Base-by-base conservation (phyloP, 2,888 invertebrate species). In the Thalpophila matura region DNA sequence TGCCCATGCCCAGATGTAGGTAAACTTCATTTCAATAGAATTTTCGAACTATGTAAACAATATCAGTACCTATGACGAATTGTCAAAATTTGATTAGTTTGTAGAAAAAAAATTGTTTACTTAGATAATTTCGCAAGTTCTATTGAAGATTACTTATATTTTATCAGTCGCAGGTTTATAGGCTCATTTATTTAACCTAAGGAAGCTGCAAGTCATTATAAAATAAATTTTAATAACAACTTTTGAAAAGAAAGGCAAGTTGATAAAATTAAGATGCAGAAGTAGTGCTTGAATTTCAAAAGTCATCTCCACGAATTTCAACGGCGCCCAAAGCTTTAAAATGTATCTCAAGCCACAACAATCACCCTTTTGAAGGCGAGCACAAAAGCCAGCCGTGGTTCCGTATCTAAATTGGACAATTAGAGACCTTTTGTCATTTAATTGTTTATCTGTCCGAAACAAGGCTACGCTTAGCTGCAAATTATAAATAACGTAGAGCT, bases 321-420 rank as follows among this genome's bases (percentile, higher is more conserved):
- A 47, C 37, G 35, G 46, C 38, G 43, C 9, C 61, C 49, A 68
- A 64, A 63, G 67, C 67, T 55, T 70, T 62, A 62, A 74, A 78
- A 73, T 74, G 68, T 67, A 72, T 74, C 80, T 58, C 42, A 66
- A 68, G 79, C 77, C 77, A 78, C 69, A 76, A 75, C 74, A 78
- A 79, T 75, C 64, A 68, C 74, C 76, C 75, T 62, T 71, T 64
- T 70, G 72, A 74, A 56, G 61, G 33, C 64, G 49, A 73, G 38
- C 55, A 84, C 80, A 83, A 80, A 82, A 81, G 77, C 78, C 75
- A 73, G 65, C 73, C 79, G 74, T 77, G 82, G 81, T 84, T 81
- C 80, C 83, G 79, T 83, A 82, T 81, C 84, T 84, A 86, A 87
- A 88, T 87, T 87, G 83, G 80, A 84, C 87, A 86, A 87, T 88